phyloP scores from a whole-genome alignment of 2,888 invertebrate genomes.

The Heliconius hortense region DNA sequence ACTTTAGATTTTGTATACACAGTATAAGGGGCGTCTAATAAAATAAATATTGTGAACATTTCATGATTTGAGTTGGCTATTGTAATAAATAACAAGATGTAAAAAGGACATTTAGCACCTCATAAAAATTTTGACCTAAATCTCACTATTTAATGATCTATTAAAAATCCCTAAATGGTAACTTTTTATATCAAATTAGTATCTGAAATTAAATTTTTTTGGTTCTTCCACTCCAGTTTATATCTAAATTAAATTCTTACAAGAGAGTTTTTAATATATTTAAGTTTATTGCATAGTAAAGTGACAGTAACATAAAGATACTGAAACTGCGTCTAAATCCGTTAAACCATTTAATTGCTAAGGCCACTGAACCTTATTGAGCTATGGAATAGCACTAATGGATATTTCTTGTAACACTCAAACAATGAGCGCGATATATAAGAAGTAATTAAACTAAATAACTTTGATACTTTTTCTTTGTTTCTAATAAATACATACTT shows the following conservation, averaged over 20 bases:
- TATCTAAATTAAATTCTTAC: too few species aligned
- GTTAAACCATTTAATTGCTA: conserved; percentile 6
- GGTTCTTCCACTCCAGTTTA: background rate
- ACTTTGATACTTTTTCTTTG: background rate
- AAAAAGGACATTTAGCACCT: background rate
- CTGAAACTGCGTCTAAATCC: conserved; percentile 12
- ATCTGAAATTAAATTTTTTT: background rate
- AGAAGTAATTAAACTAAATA: conserved; percentile 5
- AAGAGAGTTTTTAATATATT: background rate
- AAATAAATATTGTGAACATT: background rate
- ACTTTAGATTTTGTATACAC: background rate
- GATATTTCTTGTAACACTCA: conserved; percentile 15
- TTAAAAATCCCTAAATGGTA: background rate
- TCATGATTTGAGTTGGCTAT: background rate
- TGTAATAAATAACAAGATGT: background rate
- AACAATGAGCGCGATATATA: background rate
- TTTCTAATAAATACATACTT: background rate
- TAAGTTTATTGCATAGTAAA: conserved; percentile 1
- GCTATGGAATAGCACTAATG: conserved; percentile 18
- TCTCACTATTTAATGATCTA: too few species aligned
- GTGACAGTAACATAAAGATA: conserved; percentile 8
- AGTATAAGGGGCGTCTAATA: background rate
- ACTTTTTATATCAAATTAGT: background rate
- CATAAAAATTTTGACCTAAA: background rate
- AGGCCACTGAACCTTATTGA: conserved; percentile 17